Percentiles rank a stretch among this genome's conserved stretches.
Conservation (phyloP, 2,797 vertebrate genomes). For the Phoeniculus purpureus region DNA sequence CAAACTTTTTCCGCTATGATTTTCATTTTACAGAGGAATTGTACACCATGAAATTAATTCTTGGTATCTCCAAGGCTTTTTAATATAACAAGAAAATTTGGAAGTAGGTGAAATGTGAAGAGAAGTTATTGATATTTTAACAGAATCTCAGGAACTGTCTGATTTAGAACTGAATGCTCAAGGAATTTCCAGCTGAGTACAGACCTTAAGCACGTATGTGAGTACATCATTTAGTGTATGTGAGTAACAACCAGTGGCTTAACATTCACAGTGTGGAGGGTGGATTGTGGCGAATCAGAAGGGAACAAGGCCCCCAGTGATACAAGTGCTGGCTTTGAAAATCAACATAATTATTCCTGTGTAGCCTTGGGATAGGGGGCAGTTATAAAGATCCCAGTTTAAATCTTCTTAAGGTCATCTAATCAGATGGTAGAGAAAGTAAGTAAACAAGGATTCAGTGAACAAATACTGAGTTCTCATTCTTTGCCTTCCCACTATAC, state of each 20-base stretch:
- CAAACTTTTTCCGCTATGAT: neutral
- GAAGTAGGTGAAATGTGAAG: neutral
- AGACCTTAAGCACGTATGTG: neutral
- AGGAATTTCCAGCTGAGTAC: neutral
- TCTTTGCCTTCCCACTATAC: neutral
- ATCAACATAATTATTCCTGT: neutral
- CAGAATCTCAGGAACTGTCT: neutral
- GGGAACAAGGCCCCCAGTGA: neutral
- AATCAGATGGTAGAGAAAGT: neutral
- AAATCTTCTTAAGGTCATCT: neutral
- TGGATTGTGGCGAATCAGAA: neutral
- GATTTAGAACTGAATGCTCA: neutral
- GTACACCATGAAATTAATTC: neutral
- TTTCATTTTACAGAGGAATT: neutral
- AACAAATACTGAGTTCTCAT: neutral
- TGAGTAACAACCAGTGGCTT: neutral
- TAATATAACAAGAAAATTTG: neutral
- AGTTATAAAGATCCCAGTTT: neutral
- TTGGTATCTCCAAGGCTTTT: neutral
- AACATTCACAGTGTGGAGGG: neutral
- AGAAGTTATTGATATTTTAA: neutral
- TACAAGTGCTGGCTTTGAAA: neutral
- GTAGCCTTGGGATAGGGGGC: neutral
- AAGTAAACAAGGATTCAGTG: neutral
- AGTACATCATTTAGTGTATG: neutral